Evolutionary conservation across 2,113 vertebrate genomes (phyloP).

Genomic region (Rhadina sibilatrix): DNA sequence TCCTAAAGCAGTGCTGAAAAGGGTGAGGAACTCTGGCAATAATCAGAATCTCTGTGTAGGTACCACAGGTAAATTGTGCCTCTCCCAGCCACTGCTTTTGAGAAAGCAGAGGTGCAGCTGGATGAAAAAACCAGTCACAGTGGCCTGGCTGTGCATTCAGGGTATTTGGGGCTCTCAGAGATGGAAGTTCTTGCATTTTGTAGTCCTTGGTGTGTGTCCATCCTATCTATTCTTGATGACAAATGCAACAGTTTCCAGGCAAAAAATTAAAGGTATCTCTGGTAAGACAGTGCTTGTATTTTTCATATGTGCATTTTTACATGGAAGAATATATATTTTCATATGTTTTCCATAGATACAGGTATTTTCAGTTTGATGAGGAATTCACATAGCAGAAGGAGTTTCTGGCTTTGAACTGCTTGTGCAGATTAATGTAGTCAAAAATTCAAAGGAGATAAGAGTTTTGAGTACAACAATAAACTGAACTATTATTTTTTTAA

Average conservation of each 20-base stretch:
- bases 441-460: neutral
- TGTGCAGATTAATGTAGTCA: neutral
- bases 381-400: neutral
- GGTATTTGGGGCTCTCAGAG: neutral
- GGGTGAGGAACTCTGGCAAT: neutral
- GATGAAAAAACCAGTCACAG: neutral
- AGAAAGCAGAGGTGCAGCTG: neutral
- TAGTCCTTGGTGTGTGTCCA: neutral
- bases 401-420: neutral
- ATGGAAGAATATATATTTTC: neutral
- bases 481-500: neutral
- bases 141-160: fast-evolving
- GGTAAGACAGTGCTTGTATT: neutral
- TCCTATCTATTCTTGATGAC: neutral
- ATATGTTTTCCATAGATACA: neutral
- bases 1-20: neutral
- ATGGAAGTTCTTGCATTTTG: neutral
- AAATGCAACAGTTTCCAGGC: neutral
- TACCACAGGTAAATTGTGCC: neutral
- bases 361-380: neutral
- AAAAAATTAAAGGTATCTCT: neutral
- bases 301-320: neutral
- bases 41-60: neutral
- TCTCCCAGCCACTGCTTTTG: neutral
- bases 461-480: neutral